These are phyloP conservation scores for Pseudolaguvia tuberculata DNA, from an alignment of 2,113 vertebrate species.

Conservation along the genomic window DNA sequence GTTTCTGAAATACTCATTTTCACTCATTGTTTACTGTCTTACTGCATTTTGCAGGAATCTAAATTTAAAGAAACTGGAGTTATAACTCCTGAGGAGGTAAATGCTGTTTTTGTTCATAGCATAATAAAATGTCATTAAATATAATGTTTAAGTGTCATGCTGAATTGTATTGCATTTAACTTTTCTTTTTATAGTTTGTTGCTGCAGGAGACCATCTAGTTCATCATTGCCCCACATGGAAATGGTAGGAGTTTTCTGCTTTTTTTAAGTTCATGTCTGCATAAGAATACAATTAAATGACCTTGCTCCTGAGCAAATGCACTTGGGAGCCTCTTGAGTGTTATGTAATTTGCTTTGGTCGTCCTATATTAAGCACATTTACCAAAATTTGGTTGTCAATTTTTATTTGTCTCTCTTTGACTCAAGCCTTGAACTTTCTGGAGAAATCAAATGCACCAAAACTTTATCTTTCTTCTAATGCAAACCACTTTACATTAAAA, in stretches of 20 bases:
- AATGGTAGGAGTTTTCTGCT: slow-evolving; percentile 79
- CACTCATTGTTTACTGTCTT: slow-evolving; percentile 19
- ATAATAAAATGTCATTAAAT: background rate
- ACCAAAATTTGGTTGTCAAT: too few relatives aligned
- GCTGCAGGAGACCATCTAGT: slow-evolving; percentile 96
- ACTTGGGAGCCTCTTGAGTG: too few relatives aligned
- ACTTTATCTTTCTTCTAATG: too few relatives aligned
- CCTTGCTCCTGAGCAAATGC: too few relatives aligned
- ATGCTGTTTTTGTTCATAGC: background rate
- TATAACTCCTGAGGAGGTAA: slow-evolving; percentile 95
- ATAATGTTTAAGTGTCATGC: background rate
- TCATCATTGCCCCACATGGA: slow-evolving; percentile 98
- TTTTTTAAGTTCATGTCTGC: background rate
- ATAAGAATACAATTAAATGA: background rate
- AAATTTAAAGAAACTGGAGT: slow-evolving; percentile 99
- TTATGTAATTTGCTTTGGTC: too few relatives aligned
- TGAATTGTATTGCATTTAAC: background rate
- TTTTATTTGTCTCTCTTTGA: too few relatives aligned
- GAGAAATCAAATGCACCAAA: too few relatives aligned
- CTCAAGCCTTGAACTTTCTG: too few relatives aligned
- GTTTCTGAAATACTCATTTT: too few relatives aligned
- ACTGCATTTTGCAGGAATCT: slow-evolving; percentile 78
- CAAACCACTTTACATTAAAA: too few relatives aligned
- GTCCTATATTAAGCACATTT: too few relatives aligned
- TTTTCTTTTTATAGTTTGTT: slow-evolving; percentile 75